Evolutionary conservation across 2,113 vertebrate species (phyloP), one percentile per base, ranked within the genome.

Genomic region (Hippocampus mohnikei): DNA sequence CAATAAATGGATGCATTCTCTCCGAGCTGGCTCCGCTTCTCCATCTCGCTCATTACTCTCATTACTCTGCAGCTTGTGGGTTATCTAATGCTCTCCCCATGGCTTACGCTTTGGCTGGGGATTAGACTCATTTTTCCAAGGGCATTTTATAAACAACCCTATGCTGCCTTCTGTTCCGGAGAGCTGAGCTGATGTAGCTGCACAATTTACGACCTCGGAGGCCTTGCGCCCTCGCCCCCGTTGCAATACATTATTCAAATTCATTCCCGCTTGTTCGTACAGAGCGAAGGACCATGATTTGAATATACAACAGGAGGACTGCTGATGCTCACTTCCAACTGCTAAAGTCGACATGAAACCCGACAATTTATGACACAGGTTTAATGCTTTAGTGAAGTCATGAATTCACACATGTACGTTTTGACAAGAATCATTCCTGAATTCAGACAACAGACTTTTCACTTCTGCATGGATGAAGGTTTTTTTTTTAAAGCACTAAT

Each of bases 181-280:
- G 80, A 87, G 85, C 81, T 74, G 79, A 80, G 83, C 82, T 76
- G 84, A 87, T 83, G 84, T 73, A 84, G 86, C 81, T 73, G 88
- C 85, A 84, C 81, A 84, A 90, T 88, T 89, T 90, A 90, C 73
- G 79, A 90, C 85, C 84, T 85, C 83, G 1, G 81, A 87, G 82
- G 87, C 82, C 86, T 80, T 67, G 82, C 79, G 86, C 79, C 84
- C 81, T 83, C 82, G 63, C 82, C 82, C 79, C 87, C 72, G 56
- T 83, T 81, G 87, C 84, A 84, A 91, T 88, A 79, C 87, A 88
- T 91, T 89, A 91, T 91, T 88, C 88, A 88, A 87, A 88, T 91
- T 84, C 76, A 81, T 81, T 84, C 78, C 80, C 76, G 83, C 81
- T 81, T 75, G 65, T 42, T 53, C 84, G 65, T 73, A 77, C 73